Evolutionary conservation across 2,797 vertebrate species (phyloP).

Genomic region (Pteropus rufus): DNA sequence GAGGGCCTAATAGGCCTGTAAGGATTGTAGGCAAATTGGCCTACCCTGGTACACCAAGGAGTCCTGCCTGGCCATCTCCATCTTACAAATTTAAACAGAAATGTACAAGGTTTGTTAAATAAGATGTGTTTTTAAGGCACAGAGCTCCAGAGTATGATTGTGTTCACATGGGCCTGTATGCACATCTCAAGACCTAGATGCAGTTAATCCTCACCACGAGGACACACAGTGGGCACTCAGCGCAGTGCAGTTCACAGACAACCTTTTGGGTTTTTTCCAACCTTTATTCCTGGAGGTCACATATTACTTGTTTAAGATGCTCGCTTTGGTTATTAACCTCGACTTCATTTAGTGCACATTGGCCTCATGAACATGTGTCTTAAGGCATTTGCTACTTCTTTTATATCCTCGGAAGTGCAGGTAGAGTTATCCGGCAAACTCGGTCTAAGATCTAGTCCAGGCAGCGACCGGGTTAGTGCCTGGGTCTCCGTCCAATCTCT

Average conservation of each 20-base stretch:
- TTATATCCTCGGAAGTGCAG: background rate
- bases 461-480: background rate
- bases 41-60: background rate
- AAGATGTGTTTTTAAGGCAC: background rate
- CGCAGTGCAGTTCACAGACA: background rate
- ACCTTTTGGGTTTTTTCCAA: background rate
- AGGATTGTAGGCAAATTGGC: background rate
- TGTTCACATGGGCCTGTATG: fast-evolving
- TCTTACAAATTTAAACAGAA: background rate
- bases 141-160: background rate
- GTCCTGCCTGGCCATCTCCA: background rate
- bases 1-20: background rate
- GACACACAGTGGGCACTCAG: background rate
- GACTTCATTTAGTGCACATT: background rate
- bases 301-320: background rate
- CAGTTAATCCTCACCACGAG: background rate
- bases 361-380: background rate
- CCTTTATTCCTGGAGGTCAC: background rate
- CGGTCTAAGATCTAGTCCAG: background rate
- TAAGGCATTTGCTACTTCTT: background rate
- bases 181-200: background rate
- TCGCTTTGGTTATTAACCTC: background rate
- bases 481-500: too few relatives aligned
- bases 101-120: background rate
- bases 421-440: background rate